Conservation (phyloP, 2,113 vertebrate species). For the Pluvianellus socialis region DNA sequence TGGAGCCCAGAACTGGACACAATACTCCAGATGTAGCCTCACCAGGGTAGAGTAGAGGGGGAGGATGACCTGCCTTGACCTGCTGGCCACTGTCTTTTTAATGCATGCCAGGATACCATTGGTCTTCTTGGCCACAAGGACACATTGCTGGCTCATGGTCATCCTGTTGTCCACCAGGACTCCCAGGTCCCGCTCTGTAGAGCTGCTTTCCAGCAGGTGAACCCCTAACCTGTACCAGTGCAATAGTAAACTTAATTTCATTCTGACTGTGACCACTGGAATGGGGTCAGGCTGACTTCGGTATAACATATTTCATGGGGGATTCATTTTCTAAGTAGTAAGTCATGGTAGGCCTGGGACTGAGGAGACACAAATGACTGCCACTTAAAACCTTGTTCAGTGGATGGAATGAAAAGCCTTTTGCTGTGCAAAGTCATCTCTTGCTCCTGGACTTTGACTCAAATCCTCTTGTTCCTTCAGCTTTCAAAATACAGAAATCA, state of each 20-base stretch:
- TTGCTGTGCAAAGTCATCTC: not conserved
- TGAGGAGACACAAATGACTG: not conserved
- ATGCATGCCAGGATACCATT: too few species aligned
- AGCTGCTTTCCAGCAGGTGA: too few species aligned
- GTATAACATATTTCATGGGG: not conserved
- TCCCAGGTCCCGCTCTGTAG: too few species aligned
- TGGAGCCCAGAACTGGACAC: too few species aligned
- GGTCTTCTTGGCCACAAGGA: too few species aligned
- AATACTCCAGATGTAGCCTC: too few species aligned
- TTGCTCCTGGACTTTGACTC: not conserved
- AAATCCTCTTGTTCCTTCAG: not conserved
- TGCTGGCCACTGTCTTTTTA: too few species aligned
- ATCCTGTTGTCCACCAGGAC: too few species aligned
- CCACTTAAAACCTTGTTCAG: rapidly evolving
- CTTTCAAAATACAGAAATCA: not conserved
- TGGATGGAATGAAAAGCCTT: not conserved
- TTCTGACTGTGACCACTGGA: not conserved
- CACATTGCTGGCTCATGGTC: too few species aligned
- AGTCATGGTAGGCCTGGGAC: not conserved
- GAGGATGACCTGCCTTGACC: too few species aligned
- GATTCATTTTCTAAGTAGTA: not conserved
- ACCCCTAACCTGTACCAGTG: too few species aligned
- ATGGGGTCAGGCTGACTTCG: not conserved
- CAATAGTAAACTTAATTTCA: not conserved
- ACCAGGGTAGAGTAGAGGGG: too few species aligned